Conservation (phyloP, 2,888 invertebrate species). For the Crossocerus cetratus region DNA sequence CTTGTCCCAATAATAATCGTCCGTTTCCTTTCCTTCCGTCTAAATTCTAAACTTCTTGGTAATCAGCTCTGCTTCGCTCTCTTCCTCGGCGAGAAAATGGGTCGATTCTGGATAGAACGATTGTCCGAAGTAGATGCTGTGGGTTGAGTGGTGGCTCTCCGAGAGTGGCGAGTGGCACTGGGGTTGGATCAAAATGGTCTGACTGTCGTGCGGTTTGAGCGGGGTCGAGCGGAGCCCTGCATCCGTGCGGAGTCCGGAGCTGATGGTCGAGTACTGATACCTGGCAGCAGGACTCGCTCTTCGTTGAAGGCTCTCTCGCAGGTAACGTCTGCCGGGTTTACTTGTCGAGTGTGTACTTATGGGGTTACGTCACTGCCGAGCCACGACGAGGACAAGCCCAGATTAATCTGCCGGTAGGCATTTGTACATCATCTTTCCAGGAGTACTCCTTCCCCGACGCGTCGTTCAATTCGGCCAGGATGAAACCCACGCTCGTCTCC, state of each 20-base stretch:
- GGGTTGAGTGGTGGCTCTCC: too few species aligned
- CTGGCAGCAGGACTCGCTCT: slow-evolving; percentile 16
- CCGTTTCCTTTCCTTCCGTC: too few species aligned
- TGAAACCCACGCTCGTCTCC: too few species aligned
- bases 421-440: slow-evolving; percentile 2
- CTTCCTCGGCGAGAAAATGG: too few species aligned
- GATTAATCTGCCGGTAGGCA: slow-evolving; percentile 32
- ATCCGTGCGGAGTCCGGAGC: slow-evolving; percentile 2
- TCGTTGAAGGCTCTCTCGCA: slow-evolving; percentile 18
- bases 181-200: slow-evolving; percentile 6
- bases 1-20: too few species aligned
- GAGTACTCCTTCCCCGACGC: too few species aligned
- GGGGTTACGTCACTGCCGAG: slow-evolving; percentile 46
- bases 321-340: slow-evolving; percentile 26
- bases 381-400: slow-evolving; percentile 48
- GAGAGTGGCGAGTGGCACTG: neutral
- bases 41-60: too few species aligned
- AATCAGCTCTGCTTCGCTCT: too few species aligned
- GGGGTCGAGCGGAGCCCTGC: slow-evolving; percentile 14
- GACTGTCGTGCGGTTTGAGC: slow-evolving; percentile 13
- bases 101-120: too few species aligned
- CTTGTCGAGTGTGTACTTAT: slow-evolving; percentile 29
- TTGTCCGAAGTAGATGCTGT: too few species aligned
- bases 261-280: slow-evolving; percentile 18
- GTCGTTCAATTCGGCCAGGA: too few species aligned